Base-by-base conservation (phyloP, 2,797 vertebrate genomes). In the Protosalanx chinensis region DNA sequence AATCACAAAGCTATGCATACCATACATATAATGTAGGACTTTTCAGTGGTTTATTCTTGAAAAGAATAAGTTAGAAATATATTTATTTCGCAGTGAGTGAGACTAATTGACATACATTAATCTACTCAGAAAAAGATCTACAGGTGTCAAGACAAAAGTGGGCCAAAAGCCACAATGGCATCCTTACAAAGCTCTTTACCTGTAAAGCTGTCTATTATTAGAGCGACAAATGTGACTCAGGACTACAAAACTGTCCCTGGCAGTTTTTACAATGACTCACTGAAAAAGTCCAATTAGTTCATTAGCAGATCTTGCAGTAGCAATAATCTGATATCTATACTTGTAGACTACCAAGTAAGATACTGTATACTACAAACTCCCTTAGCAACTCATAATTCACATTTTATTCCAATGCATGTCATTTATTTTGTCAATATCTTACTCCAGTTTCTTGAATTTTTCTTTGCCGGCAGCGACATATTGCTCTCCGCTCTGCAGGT, bases 381-480 rank as follows among this genome's bases (percentile, higher is more conserved):
- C 41, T 12, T 12, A 46, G 41, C 10, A 41, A 10, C 8, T 41
- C 37, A 41, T 10, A 41, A 41, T 41, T 41, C 37, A 12, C 10
- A 46, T 46, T 13, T 13, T 46, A 46, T 46, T 46, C 41, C 10
- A 2, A 59, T 32, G 3, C 29, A 20, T 57, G 18, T 51, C 7
- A 56, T 59, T 67, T 16, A 68, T 33, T 32, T 63, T 29, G n/a
- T 6, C 15, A 20, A 13, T n/a, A 0, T 92, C 96, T 96, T 91
- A 98, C 97, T 98, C 95, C 68, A 98, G 87, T 75, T 94, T 96
- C 85, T 97, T 98, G 91, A 99, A 99, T 76, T 88, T 94, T 83
- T 99, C 98, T 77, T 81, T 91, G 67, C 97, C 98, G 3, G 95
- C 96, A 2, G 97, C 97, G 70, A 99, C 98, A 67, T 99, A 99